Conservation (phyloP, 2,113 vertebrate species). For the Pelodiscus sinensis region DNA sequence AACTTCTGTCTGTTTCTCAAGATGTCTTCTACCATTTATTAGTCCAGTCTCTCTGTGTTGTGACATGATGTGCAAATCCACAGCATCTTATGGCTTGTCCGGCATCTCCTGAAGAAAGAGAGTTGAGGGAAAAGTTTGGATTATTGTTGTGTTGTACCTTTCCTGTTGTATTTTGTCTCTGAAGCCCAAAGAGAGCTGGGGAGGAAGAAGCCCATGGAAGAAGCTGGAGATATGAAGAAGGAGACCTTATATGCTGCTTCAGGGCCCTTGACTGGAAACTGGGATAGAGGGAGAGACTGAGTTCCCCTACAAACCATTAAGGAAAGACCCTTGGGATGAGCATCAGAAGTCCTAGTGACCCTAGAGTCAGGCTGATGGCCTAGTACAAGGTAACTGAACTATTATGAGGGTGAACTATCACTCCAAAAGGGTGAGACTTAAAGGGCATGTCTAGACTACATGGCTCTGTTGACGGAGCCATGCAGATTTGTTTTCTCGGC, state of each 20-base stretch:
- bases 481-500: too few species aligned
- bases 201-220: background rate
- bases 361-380: background rate
- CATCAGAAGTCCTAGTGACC: background rate
- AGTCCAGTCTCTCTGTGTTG: rapidly evolving
- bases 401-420: background rate
- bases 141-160: background rate
- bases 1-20: background rate
- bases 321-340: background rate
- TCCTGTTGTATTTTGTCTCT: background rate
- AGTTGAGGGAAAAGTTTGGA: background rate
- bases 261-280: background rate
- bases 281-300: background rate
- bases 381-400: background rate
- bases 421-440: background rate
- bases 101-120: background rate
- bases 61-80: background rate
- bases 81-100: background rate
- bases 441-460: too few species aligned
- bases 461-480: too few species aligned
- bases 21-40: background rate
- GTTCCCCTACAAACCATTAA: background rate
- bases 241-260: background rate
- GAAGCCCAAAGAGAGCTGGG: background rate
- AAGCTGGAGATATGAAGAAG: background rate